Evolutionary conservation across 2,888 invertebrate species (phyloP), one percentile per base, ranked within the genome.

Genomic region (Gymnosoma rotundatum): DNA sequence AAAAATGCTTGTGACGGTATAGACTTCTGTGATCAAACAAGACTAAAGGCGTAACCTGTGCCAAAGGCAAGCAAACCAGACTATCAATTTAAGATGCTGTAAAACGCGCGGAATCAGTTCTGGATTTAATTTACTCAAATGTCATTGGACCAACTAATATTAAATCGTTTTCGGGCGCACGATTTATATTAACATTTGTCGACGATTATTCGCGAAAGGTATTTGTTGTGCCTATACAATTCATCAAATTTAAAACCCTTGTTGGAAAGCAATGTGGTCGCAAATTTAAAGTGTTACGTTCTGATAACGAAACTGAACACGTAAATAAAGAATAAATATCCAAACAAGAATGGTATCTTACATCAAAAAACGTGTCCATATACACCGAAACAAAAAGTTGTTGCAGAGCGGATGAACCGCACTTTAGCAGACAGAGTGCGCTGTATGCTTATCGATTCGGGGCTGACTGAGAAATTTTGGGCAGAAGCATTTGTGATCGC

Each of bases 221-320:
- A n/a, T n/a, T n/a, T n/a, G n/a, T n/a, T n/a, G n/a, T 67, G 88
- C n/a, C n/a, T 90, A 69, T 91, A 92, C 87, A 90, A 91, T 81
- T 86, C 38, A 21, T 76, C n/a, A n/a, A n/a, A n/a, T n/a, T n/a
- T n/a, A n/a, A n/a, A n/a, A n/a, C n/a, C n/a, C n/a, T n/a, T n/a
- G n/a, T n/a, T n/a, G n/a, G n/a, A n/a, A n/a, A n/a, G n/a, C n/a
- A n/a, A n/a, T n/a, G n/a, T n/a, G n/a, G n/a, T n/a, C n/a, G n/a
- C n/a, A n/a, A n/a, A n/a, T n/a, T n/a, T n/a, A n/a, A n/a, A n/a
- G n/a, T n/a, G n/a, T n/a, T n/a, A n/a, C n/a, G n/a, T n/a, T n/a
- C n/a, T n/a, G n/a, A n/a, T n/a, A n/a, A n/a, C n/a, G n/a, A n/a
- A n/a, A n/a, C n/a, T n/a, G n/a, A n/a, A n/a, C n/a, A n/a, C n/a